These are phyloP conservation scores for Pollenia angustigena DNA, from an alignment of 2,888 invertebrate species.

Conservation along the genomic window DNA sequence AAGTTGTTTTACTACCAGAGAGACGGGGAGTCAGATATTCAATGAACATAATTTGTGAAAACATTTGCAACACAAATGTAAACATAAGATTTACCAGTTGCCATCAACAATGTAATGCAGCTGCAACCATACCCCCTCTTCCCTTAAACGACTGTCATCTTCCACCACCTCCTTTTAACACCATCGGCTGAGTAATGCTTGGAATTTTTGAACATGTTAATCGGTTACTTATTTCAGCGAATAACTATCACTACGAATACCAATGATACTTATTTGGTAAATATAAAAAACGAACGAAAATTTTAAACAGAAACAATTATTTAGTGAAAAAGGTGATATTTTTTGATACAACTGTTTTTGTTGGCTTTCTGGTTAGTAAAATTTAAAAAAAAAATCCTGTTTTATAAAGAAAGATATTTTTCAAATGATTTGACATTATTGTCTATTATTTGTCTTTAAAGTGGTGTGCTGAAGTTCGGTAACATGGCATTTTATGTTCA, in stretches of 20 bases:
- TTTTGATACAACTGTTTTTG: background rate
- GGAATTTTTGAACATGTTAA: constrained; percentile 47
- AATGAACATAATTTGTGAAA: constrained; percentile 68
- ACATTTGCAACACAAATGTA: constrained; percentile 70
- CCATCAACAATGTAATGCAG: constrained; percentile 56
- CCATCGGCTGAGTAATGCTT: constrained; percentile 19
- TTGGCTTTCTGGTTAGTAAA: background rate
- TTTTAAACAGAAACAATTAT: constrained; percentile 45
- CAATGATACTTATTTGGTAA: constrained; percentile 48
- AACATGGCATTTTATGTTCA: no score
- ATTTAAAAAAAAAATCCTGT: background rate
- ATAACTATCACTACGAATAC: constrained; percentile 43
- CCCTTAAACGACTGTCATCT: background rate
- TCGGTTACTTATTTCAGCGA: constrained; percentile 56
- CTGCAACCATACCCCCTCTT: background rate
- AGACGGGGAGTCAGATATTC: constrained; percentile 46
- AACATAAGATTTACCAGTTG: constrained; percentile 66
- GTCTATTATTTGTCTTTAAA: background rate
- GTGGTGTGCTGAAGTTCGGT: no score
- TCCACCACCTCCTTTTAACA: constrained; percentile 16
- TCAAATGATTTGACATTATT: background rate
- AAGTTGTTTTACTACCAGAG: constrained; percentile 32
- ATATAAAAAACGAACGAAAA: constrained; percentile 38
- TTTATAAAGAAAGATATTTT: background rate
- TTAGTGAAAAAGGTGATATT: constrained; percentile 21